phyloP scores from a whole-genome alignment of 2,888 invertebrate species.

The Cantharis flavilabris region DNA sequence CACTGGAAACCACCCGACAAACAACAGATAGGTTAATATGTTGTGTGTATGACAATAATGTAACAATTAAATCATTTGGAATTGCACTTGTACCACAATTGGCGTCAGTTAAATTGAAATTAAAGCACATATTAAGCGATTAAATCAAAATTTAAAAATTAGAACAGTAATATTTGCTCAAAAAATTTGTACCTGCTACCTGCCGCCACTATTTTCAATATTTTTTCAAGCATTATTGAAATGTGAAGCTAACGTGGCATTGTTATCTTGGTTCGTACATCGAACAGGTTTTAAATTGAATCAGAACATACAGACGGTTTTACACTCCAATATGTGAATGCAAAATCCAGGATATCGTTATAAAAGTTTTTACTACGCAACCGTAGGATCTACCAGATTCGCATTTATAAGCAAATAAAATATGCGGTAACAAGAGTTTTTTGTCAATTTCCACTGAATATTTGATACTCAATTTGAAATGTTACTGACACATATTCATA shows the following conservation, averaged over 20 bases:
- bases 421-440: slow-evolving; percentile 19
- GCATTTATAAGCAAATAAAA: slow-evolving; percentile 19
- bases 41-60: slow-evolving; percentile 1
- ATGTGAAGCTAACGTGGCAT: slow-evolving; percentile 3
- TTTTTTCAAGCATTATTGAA: not conserved
- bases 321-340: slow-evolving; percentile 18
- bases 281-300: slow-evolving; percentile 15
- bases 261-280: slow-evolving; percentile 12
- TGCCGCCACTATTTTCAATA: not conserved
- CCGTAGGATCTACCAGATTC: slow-evolving; percentile 11
- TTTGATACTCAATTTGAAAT: slow-evolving; percentile 21
- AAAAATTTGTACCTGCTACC: not conserved
- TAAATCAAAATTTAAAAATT: not conserved
- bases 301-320: slow-evolving; percentile 12
- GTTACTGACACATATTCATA: slow-evolving; percentile 9
- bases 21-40: slow-evolving; percentile 3
- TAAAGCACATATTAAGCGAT: not conserved
- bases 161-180: not conserved
- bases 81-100: not conserved
- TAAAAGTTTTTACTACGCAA: slow-evolving; percentile 18
- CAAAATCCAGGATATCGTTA: slow-evolving; percentile 15
- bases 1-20: not conserved
- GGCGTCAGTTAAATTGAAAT: not conserved
- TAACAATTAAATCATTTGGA: not conserved
- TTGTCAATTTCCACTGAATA: slow-evolving; percentile 12